Evolutionary conservation across 2,888 invertebrate species (phyloP).

Genomic region (Sphaerophoria taeniata): DNA sequence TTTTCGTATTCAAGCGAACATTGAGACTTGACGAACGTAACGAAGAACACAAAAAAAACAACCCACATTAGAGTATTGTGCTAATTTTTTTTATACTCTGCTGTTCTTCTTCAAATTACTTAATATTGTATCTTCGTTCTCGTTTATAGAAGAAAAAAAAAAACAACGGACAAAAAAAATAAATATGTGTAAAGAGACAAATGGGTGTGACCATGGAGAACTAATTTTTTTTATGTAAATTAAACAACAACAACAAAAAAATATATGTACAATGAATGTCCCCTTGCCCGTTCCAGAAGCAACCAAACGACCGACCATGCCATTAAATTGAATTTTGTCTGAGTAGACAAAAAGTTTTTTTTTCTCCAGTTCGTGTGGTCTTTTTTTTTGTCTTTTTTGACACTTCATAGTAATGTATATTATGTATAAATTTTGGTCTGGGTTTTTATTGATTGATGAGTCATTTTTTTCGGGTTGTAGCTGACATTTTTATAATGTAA

Average conservation of each 20-base stretch:
- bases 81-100: constrained; percentile 50
- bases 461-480: constrained; percentile 16
- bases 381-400: background rate
- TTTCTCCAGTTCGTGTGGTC: background rate
- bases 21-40: constrained; percentile 23
- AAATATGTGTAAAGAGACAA: constrained; percentile 4
- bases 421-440: background rate
- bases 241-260: background rate
- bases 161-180: background rate
- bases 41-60: background rate
- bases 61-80: constrained; percentile 55
- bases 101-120: constrained; percentile 33
- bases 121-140: background rate
- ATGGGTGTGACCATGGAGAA: constrained; percentile 50
- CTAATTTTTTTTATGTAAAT: constrained; percentile 60
- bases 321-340: constrained; percentile 26
- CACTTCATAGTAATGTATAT: constrained; percentile 18
- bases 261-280: background rate
- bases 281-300: background rate
- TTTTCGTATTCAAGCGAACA: constrained; percentile 33
- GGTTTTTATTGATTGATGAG: constrained; percentile 42
- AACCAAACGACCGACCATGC: background rate
- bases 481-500: constrained; percentile 35
- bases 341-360: constrained; percentile 33
- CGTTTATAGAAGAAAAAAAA: background rate